phyloP scores from a whole-genome alignment of 1,140 invertebrate genomes.

The Thaumetopoea pityocampa region DNA sequence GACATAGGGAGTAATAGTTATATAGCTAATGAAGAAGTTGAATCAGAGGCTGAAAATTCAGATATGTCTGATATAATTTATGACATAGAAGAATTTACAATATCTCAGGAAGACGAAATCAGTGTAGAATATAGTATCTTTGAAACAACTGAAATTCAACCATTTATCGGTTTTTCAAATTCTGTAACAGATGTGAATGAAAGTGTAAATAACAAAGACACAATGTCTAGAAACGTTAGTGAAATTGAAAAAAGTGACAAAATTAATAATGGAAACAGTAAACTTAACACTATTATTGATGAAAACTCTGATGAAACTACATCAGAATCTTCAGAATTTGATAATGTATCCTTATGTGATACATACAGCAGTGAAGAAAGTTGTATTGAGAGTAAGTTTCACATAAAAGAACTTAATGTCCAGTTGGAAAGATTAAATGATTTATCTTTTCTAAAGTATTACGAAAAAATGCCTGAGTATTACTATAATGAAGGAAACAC shows the following conservation, averaged over 20 bases:
- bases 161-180: slow-evolving; percentile 44
- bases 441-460: slow-evolving; percentile 44
- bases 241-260: slow-evolving; percentile 4
- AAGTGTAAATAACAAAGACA: not conserved
- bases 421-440: slow-evolving; percentile 40
- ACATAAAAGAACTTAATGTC: slow-evolving; percentile 32
- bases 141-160: slow-evolving; percentile 35
- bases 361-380: slow-evolving; percentile 29
- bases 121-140: slow-evolving; percentile 19
- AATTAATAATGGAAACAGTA: slow-evolving; percentile 6
- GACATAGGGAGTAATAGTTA: slow-evolving; percentile 6
- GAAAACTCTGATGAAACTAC: slow-evolving; percentile 3
- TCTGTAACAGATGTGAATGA: slow-evolving; percentile 1
- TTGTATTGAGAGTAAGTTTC: slow-evolving; percentile 7
- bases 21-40: not conserved
- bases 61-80: not conserved
- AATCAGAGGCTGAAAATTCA: not conserved
- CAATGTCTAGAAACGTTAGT: not conserved
- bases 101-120: slow-evolving; percentile 1
- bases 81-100: no score
- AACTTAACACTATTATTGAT: no score
- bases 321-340: slow-evolving; percentile 3
- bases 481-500: slow-evolving; percentile 7
- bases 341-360: slow-evolving; percentile 31
- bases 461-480: slow-evolving; percentile 24